Base-by-base conservation (phyloP, 2,888 invertebrate genomes). In the Pterostichus madidus region DNA sequence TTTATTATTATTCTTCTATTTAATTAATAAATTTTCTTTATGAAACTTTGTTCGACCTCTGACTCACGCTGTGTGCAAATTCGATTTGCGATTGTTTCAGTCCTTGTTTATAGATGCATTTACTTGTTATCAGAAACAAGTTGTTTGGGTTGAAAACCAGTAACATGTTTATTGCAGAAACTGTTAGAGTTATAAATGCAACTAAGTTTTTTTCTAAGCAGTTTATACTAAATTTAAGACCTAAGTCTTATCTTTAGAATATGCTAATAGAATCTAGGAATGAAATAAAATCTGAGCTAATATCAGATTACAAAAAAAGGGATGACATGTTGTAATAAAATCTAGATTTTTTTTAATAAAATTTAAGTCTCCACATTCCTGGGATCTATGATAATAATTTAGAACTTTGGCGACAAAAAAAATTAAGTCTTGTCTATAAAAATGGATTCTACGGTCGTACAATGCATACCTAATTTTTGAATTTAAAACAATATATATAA, bases 201-300 rank as follows among this genome's bases (percentile, higher is more conserved):
- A 39, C 39, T 39, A 39, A 39, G 39, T 59, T 59, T 59, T 59
- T 59, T 59, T 59, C 56, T 31, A 59, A 10, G 59, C 17, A 59
- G 39, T 39, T 46, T 64, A 64, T 64, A 6, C 64, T 64, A 64
- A 64, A 64, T 64, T 64, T 64, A 64, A 64, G 11, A 64, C 35
- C 35, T 32, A 64, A 32, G 13, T 64, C 64, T 64, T 64, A 64
- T 64, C 64, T 35, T 64, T 32, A n/a, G 31, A 64, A 64, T 64
- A 64, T 64, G 64, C 64, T 64, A 64, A 64, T 64, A 49, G 13
- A 11, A n/a, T 49, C 49, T 64, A 13, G 11, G 35, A 53, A 24
- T 24, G 59, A 59, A 24, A 59, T 59, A 59, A 59, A 59, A 59
- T 59, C 24, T 59, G 24, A 59, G 59, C 59, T 59, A 31, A 64